Evolutionary conservation across 2,888 invertebrate genomes (phyloP), one percentile per base, ranked within the genome.

Genomic region (Brenthis ino): DNA sequence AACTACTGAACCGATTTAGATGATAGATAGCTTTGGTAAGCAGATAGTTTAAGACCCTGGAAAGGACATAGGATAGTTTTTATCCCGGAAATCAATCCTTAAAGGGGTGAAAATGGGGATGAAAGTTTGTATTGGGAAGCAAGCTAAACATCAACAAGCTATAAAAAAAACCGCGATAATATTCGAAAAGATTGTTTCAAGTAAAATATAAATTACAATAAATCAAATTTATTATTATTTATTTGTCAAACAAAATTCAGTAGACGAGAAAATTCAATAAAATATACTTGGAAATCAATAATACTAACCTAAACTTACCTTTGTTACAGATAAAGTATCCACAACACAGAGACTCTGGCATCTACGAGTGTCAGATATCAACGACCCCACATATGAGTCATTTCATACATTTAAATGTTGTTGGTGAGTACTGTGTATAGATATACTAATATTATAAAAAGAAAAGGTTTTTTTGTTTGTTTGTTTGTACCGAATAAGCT

Each of bases 331-430:
- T 98, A 88, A 97, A 98, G 88, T 98, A 97, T 85, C 97, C 98
- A 1, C 98, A 98, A 85, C 96, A 97, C 85, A 94, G 97, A 77
- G 98, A 98, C 88, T 95, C 96, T 20, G 98, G 98, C 71, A 95
- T 97, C 79, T 98, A 98, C 91, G 98, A 98, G 92, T 98, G 98
- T 89, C 98, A 98, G 94, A 96, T 98, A 84, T 97, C 97, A 77
- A 98, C 98, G 72, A 97, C 97, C 69, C 98, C 98, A 28, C 98
- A 98, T 83, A 96, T 97, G 94, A 97, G 97, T 82, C 98, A 98
- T 88, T 97, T 97, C 86, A 96, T 98, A 84, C 96, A 97, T 87
- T 95, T 98, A 77, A 96, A 95, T 81, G 98, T 98, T 78, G 96
- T 98, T 79, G 98, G 98, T 98, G 89, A 96, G 97, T 95, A 73